Evolutionary conservation across 1,140 invertebrate species (phyloP), one percentile per base, ranked within the genome.

Genomic region (Lasioglossum albipes): DNA sequence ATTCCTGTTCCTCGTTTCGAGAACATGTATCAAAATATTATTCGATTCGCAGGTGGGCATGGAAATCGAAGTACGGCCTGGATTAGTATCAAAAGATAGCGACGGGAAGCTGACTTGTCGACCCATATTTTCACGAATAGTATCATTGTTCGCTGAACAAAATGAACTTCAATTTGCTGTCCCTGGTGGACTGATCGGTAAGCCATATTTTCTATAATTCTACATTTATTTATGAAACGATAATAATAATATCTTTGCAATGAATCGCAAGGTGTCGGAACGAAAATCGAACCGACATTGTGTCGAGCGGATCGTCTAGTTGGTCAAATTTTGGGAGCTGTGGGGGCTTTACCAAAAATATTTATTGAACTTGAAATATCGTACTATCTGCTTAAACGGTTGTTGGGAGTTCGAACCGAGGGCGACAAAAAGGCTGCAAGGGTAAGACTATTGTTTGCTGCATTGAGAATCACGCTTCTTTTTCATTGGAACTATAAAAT

Each of bases 151-250:
- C 93, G 97, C 99, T 75, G 99, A 99, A 93, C 98, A 99, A 94
- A 99, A 99, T 94, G 98, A 99, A 92, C 94, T 99, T 45, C 98
- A 99, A 93, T 99, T 98, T 94, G 99, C 99, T 77, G 99, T 99
- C 65, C 99, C 99, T 84, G 99, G 99, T 84, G 99, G 99, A 45
- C 94, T 99, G 27, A 99, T 99, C 89, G 98, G 96, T 96, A 89
- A 93, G 86, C 84, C 16, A 20, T 20, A 12, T 49, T 36, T 36
- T 49, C 10, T 49, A 2, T 12, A 49, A 13, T 49, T 49, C 2
- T 49, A 49, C 45, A 49, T 49, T 49, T 49, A 49, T 49, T 49
- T 49, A 49, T 49, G 10, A 49, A 12, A 49, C 13, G 13, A 49
- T 45, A 57, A 10, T 45, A 57, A 10, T 68, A 31, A 7, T 16